These are phyloP conservation scores for Agriopis marginaria DNA, from an alignment of 2,888 invertebrate species.

Conservation along the genomic window DNA sequence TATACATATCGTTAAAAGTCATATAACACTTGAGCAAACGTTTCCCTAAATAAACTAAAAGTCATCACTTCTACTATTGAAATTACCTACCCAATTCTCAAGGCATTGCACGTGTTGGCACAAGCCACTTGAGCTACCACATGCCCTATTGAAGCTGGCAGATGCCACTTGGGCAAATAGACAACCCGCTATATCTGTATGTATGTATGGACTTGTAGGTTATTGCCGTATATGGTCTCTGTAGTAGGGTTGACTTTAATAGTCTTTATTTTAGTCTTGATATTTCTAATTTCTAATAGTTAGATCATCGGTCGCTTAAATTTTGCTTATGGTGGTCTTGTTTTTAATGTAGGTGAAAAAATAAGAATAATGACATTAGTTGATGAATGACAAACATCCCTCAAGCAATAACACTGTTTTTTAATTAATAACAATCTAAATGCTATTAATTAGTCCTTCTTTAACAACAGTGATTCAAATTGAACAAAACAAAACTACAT, in stretches of 20 bases:
- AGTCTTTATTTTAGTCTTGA: background rate
- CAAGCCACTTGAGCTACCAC: conserved; percentile 41
- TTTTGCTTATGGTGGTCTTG: too few relatives aligned
- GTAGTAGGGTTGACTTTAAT: conserved; percentile 28
- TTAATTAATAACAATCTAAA: too few relatives aligned
- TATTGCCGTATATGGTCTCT: conserved; percentile 34
- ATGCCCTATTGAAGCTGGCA: conserved; percentile 56
- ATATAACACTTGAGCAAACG: too few relatives aligned
- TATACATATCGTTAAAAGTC: too few relatives aligned
- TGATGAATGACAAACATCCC: too few relatives aligned
- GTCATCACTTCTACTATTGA: background rate
- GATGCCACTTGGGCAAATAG: conserved; percentile 65
- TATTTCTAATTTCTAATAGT: background rate
- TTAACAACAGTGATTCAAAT: too few relatives aligned
- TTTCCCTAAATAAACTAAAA: too few relatives aligned
- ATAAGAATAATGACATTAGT: too few relatives aligned
- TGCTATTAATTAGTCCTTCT: too few relatives aligned
- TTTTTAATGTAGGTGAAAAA: too few relatives aligned
- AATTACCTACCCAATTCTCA: conserved; percentile 24
- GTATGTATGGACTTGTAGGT: conserved; percentile 15
- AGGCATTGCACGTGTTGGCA: conserved; percentile 39
- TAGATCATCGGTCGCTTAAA: background rate
- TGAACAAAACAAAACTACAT: too few relatives aligned
- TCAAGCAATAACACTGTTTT: too few relatives aligned
- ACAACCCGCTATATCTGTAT: conserved; percentile 52